phyloP scores from a whole-genome alignment of 2,888 invertebrate species.

The Hybos culiciformis region DNA sequence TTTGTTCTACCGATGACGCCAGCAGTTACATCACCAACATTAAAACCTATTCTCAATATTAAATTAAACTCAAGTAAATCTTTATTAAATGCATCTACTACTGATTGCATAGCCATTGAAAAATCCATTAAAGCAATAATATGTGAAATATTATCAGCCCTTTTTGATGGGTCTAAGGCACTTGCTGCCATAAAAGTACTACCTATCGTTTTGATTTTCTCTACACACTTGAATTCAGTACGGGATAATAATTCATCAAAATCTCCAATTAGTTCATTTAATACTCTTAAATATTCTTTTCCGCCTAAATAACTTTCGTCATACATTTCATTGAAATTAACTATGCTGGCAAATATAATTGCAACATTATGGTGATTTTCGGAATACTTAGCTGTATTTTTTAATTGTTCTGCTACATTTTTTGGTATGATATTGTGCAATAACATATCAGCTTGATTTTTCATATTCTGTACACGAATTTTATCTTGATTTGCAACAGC shows the following conservation, averaged over 20 bases:
- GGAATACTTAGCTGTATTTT: slow-evolving; percentile 85
- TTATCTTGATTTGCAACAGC: slow-evolving; percentile 81
- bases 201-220: slow-evolving; percentile 96
- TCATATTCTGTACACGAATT: slow-evolving; percentile 75
- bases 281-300: slow-evolving; percentile 82
- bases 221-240: slow-evolving; percentile 71
- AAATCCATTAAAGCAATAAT: slow-evolving; percentile 87
- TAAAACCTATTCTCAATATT: slow-evolving; percentile 74
- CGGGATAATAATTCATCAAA: slow-evolving; percentile 84
- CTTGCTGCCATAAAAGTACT: slow-evolving; percentile 97
- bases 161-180: slow-evolving; percentile 71
- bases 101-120: slow-evolving; percentile 78
- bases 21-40: slow-evolving; percentile 91
- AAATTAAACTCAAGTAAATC: slow-evolving; percentile 84
- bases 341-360: slow-evolving; percentile 91
- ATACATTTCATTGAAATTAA: slow-evolving; percentile 96
- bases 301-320: slow-evolving; percentile 94
- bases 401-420: slow-evolving; percentile 86
- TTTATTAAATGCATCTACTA: slow-evolving; percentile 74
- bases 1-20: slow-evolving; percentile 95
- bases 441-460: slow-evolving; percentile 93
- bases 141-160: slow-evolving; percentile 52
- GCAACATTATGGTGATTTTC: slow-evolving; percentile 86
- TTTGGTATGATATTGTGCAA: slow-evolving; percentile 94
- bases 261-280: slow-evolving; percentile 92